phyloP scores from a whole-genome alignment of 2,888 invertebrate species.

The Deilephila elpenor region DNA sequence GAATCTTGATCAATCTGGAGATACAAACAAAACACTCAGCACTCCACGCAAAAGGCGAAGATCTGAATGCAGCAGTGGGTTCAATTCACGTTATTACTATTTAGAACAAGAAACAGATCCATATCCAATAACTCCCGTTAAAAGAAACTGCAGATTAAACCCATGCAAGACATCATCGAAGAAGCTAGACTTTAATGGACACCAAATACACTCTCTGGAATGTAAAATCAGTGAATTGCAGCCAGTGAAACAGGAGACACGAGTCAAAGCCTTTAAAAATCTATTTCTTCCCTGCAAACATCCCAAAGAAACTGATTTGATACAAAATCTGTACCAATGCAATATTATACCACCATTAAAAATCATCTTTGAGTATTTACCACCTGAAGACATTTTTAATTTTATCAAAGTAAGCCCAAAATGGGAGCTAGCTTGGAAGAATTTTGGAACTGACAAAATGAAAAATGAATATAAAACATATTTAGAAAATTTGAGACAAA shows the following conservation, averaged over 20 bases:
- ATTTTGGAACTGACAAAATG: slow-evolving; percentile 58
- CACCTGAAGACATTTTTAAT: slow-evolving; percentile 71
- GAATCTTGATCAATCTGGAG: slow-evolving; percentile 54
- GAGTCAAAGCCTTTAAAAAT: slow-evolving; percentile 49
- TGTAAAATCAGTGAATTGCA: slow-evolving; percentile 67
- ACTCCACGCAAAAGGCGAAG: slow-evolving; percentile 18
- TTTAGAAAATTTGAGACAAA: slow-evolving; percentile 65
- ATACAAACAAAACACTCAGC: slow-evolving; percentile 67
- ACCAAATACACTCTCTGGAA: slow-evolving; percentile 65
- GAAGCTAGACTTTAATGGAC: slow-evolving; percentile 62
- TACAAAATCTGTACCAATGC: slow-evolving; percentile 64
- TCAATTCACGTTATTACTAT: slow-evolving; percentile 28
- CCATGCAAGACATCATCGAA: slow-evolving; percentile 66
- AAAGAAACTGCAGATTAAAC: slow-evolving; percentile 67
- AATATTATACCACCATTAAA: slow-evolving; percentile 64
- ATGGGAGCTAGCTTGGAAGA: slow-evolving; percentile 70
- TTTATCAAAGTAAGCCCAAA: slow-evolving; percentile 69
- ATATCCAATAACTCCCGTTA: slow-evolving; percentile 76
- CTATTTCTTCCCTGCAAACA: slow-evolving; percentile 57
- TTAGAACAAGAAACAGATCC: slow-evolving; percentile 50
- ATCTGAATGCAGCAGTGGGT: slow-evolving; percentile 23
- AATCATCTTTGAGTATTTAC: slow-evolving; percentile 69
- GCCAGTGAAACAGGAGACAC: slow-evolving; percentile 44
- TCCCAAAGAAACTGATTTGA: slow-evolving; percentile 73
- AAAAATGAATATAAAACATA: slow-evolving; percentile 59